Evolutionary conservation across 1,140 invertebrate genomes (phyloP), one percentile per base, ranked within the genome.

Genomic region (Oreohelix idahoensis): DNA sequence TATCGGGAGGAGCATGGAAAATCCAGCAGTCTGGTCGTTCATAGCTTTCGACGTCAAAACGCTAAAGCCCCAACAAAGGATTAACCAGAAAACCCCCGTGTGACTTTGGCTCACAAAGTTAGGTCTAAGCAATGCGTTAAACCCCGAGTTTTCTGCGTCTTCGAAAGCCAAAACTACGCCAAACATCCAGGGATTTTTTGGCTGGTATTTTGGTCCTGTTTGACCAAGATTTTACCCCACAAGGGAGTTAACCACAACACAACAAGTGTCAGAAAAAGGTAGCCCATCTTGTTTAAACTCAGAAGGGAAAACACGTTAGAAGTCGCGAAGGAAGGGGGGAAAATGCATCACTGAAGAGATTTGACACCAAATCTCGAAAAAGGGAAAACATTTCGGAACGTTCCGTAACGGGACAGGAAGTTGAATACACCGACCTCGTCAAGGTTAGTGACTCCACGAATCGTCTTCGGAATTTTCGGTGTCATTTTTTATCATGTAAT

Each of bases 181-280:
- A 36, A 20, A 36, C 49, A 53, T 49, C 32, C 23, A 17, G 1
- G 49, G 45, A 53, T 77, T 77, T 29, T 58, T 32, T 8, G n/a
- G 26, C 20, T 36, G 75, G 49, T 13, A 53, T n/a, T 53, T 36
- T 51, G 39, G 75, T 36, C 45, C 11, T 79, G 38, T 79, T 79
- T 79, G 77, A 35, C 15, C 77, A 79, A 79, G 77, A 79, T 66
- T 79, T n/a, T 79, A 45, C 17, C 38, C 4, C 0, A 2, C 53
- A 63, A n/a, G 77, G 63, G 32, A 79, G 77, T 66, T 35, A 63
- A 39, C 58, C 77, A n/a, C 77, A n/a, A 76, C 32, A 66, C 58
- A 79, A 66, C 77, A 79, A 79, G 77, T 66, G 77, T 17, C 5
- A 38, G 53, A 23, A 69, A 66, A 38, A 53, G 26, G 49, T 53